phyloP scores from a whole-genome alignment of 2,888 invertebrate species.

The Habrosyne pyritoides region DNA sequence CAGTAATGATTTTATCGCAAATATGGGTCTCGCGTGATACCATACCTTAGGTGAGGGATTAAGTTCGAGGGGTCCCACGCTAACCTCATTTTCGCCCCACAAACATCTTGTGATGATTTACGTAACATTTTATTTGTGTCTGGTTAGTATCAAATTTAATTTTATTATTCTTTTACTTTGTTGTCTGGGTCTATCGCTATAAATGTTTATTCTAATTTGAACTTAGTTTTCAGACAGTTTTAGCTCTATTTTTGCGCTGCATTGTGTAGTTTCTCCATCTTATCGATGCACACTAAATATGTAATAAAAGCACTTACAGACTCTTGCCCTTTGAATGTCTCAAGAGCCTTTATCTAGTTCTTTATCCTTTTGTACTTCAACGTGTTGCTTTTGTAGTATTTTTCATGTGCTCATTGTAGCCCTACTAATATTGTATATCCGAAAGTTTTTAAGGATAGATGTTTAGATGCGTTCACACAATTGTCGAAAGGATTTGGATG shows the following conservation, averaged over 20 bases:
- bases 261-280: too few relatives aligned
- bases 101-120: conserved; percentile 13
- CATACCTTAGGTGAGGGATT: conserved; percentile 37
- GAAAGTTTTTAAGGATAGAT: too few relatives aligned
- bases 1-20: conserved; percentile 16
- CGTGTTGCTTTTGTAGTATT: too few relatives aligned
- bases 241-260: neutral
- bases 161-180: neutral
- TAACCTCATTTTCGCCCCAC: conserved; percentile 39
- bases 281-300: too few relatives aligned
- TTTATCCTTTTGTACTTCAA: too few relatives aligned
- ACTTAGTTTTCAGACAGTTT: neutral
- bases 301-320: too few relatives aligned
- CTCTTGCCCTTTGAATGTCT: too few relatives aligned
- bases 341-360: too few relatives aligned
- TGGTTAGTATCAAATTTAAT: conserved; percentile 10
- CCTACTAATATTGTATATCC: too few relatives aligned
- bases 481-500: too few relatives aligned
- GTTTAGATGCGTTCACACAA: too few relatives aligned
- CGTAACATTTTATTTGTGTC: conserved; percentile 9
- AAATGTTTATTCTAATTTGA: neutral
- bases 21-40: conserved; percentile 41
- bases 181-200: neutral
- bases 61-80: conserved; percentile 41
- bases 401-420: too few relatives aligned